Evolutionary conservation across 2,888 invertebrate genomes (phyloP).

Genomic region (Leucania comma): DNA sequence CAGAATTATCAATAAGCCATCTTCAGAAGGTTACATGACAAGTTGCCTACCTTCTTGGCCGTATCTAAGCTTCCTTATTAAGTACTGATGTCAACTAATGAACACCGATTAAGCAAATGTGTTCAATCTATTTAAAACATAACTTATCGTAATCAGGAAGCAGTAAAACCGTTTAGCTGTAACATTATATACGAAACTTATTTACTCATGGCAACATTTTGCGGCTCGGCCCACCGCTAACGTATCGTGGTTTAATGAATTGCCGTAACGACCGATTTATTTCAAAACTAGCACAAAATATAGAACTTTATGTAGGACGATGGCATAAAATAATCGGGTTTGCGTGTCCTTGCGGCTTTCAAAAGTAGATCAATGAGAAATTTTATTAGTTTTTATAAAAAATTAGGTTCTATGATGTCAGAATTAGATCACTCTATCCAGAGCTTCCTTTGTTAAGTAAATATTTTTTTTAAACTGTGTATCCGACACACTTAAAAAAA

Average conservation of each 20-base stretch:
- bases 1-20: neutral
- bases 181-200: constrained; percentile 56
- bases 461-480: neutral
- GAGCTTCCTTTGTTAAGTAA: neutral
- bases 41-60: neutral
- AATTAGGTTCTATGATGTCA: constrained; percentile 50
- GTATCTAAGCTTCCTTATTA: constrained; percentile 22
- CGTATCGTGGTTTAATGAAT: constrained; percentile 61
- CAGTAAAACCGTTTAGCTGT: constrained; percentile 50
- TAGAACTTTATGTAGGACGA: constrained; percentile 56
- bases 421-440: constrained; percentile 24
- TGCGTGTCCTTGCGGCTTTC: constrained; percentile 50
- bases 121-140: constrained; percentile 45
- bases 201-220: constrained; percentile 60
- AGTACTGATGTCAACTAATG: constrained; percentile 27
- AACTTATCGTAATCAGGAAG: constrained; percentile 55
- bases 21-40: neutral
- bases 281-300: constrained; percentile 56
- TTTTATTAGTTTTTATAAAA: constrained; percentile 45
- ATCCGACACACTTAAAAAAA: neutral
- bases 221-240: constrained; percentile 46
- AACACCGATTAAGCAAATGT: constrained; percentile 39
- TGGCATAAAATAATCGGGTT: constrained; percentile 58
- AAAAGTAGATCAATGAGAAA: constrained; percentile 44
- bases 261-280: constrained; percentile 57